Conservation (phyloP, 2,113 vertebrate genomes). For the Lasiurus cinereus region DNA sequence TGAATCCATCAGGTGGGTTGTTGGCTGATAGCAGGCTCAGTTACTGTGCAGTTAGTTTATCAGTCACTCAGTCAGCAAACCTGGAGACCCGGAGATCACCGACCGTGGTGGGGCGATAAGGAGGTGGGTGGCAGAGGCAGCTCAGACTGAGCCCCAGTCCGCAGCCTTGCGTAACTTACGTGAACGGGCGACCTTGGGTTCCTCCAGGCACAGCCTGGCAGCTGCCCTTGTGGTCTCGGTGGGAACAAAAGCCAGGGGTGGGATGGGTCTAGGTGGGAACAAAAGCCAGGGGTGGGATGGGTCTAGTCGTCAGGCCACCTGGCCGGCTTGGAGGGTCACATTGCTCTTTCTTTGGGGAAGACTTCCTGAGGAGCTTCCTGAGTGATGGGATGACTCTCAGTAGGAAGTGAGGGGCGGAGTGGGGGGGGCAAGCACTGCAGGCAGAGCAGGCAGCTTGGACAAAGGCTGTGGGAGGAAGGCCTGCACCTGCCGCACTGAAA, state of each 20-base stretch:
- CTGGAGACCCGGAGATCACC: neutral
- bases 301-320: neutral
- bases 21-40: neutral
- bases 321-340: neutral
- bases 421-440: neutral
- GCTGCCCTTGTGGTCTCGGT: neutral
- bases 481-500: neutral
- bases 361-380: neutral
- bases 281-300: neutral
- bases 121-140: neutral
- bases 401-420: neutral
- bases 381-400: neutral
- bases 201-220: neutral
- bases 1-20: neutral
- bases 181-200: neutral
- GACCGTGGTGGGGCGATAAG: neutral
- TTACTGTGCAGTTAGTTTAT: neutral
- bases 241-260: neutral
- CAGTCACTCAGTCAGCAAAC: neutral
- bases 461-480: neutral
- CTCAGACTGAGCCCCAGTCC: neutral
- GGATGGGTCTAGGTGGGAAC: neutral
- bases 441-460: neutral
- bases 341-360: neutral
- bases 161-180: fast-evolving